Evolutionary conservation across 2,113 vertebrate species (phyloP), one percentile per base, ranked within the genome.

Genomic region (Puma concolor): DNA sequence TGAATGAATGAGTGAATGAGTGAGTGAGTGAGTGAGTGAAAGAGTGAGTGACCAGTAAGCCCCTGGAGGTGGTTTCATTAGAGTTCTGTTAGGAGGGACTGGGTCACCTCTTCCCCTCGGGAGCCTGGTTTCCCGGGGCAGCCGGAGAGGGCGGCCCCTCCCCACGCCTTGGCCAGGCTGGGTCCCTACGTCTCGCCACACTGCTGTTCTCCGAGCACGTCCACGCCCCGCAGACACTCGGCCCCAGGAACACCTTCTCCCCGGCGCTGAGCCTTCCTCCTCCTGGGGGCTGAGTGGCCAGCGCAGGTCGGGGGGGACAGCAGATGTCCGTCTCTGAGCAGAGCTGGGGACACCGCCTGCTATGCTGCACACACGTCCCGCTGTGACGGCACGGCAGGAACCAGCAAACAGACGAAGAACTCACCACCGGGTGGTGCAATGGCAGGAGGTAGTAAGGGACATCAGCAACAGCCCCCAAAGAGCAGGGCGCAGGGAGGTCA

Each of bases 381-480:
- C 29, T 23, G 1, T 25, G 31, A 14, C 14, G 29, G 5, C 16
- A 21, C 48, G 31, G 38, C 57, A 31, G 16, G 4, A 48, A 29
- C 10, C 36, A 4, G 3, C 25, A 2, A 27, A 4, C 86, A 64
- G 3, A 14, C 7, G 6, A 10, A 36, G 12, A 52, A 6, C 48
- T 31, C 1, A 7, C 12, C 14, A 1, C 71, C 9, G 15, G 87
- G 27, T 1, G 2, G 6, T 0, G 8, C 8, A 12, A 15, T 21
- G 67, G 17, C 15, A 2, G 48, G 84, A 15, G 2, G 2, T 21
- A 7, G n/a, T 3, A 15, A 60, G 36, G 15, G 29, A 17, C 21
- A 1, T 11, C 0, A 29, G 50, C 41, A 77, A 12, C 44, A 1
- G 2, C 3, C n/a, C 1, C 23, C 64, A 0, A 3, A 31, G 60